Evolutionary conservation across 2,797 vertebrate genomes (phyloP).

Genomic region (Sebastes ruberrimus): DNA sequence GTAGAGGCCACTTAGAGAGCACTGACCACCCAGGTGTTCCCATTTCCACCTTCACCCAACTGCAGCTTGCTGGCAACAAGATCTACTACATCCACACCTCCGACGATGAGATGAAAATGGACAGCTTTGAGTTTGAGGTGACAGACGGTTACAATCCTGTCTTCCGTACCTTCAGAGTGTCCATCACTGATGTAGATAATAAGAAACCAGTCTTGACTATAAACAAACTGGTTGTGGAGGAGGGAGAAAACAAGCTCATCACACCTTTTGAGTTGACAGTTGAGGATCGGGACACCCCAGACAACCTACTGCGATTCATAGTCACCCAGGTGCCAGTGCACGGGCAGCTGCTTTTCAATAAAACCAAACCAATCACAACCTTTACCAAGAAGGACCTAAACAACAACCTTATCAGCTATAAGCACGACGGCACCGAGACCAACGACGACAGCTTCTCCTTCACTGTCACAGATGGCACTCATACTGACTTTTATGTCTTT

Average conservation of each 20-base stretch:
- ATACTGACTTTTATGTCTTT: conserved; percentile 86
- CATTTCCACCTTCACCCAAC: conserved; percentile 87
- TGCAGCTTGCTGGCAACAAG: conserved; percentile 89
- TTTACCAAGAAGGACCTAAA: conserved; percentile 91
- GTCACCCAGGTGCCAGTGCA: conserved; percentile 88
- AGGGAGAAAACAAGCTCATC: conserved; percentile 87
- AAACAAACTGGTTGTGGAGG: conserved; percentile 81
- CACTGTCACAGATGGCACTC: conserved; percentile 88
- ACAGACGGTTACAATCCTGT: conserved; percentile 88
- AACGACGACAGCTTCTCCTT: conserved; percentile 90
- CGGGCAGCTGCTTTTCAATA: conserved; percentile 87
- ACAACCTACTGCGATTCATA: conserved; percentile 83
- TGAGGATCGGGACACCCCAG: conserved; percentile 88
- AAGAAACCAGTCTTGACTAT: conserved; percentile 90
- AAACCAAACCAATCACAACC: conserved; percentile 77
- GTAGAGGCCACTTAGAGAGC: conserved; percentile 86
- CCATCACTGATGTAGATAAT: conserved; percentile 89
- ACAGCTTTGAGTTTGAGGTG: conserved; percentile 91
- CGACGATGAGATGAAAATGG: conserved; percentile 89
- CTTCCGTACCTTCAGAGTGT: conserved; percentile 87
- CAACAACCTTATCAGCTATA: conserved; percentile 89
- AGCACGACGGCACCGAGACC: conserved; percentile 85
- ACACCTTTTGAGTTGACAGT: conserved; percentile 89
- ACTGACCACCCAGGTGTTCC: conserved; percentile 86
- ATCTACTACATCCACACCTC: conserved; percentile 89